phyloP scores from a whole-genome alignment of 30 jellyfish, hydroid and myxozoan species.

The Hydractinia symbiolongicarpus region DNA sequence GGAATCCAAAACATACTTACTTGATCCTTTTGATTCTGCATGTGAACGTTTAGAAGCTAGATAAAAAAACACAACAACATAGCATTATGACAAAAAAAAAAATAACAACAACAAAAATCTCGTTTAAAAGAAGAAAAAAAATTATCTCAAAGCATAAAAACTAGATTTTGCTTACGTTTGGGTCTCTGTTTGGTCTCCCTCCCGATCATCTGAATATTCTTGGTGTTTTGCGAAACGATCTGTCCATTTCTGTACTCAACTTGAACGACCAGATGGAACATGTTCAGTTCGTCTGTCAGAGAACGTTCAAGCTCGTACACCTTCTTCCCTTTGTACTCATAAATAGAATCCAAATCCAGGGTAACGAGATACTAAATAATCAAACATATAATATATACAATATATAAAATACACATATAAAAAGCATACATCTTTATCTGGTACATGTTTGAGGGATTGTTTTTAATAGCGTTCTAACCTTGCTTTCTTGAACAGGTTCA shows the following conservation, averaged over 20 bases:
- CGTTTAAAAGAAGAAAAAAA: not conserved
- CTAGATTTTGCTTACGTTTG: not conserved
- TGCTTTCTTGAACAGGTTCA: conserved; percentile 5
- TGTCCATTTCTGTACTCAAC: not conserved
- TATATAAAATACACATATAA: too few relatives aligned
- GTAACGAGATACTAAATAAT: conserved; percentile 6
- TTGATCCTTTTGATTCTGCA: too few relatives aligned
- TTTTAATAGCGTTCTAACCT: not conserved
- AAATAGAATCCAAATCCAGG: conserved; percentile 15
- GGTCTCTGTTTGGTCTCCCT: not conserved
- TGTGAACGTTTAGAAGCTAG: too few relatives aligned
- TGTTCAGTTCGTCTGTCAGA: conserved; percentile 6
- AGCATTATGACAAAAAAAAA: too few relatives aligned
- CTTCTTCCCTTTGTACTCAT: not conserved
- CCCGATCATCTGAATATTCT: not conserved
- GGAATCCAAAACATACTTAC: too few relatives aligned
- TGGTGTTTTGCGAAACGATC: not conserved
- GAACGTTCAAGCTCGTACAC: conserved; percentile 17
- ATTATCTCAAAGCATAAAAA: not conserved
- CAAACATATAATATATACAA: not conserved
- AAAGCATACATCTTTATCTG: too few relatives aligned
- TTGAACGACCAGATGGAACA: conserved; percentile 10
- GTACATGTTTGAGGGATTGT: too few relatives aligned
- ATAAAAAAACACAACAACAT: too few relatives aligned
- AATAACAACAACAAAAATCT: not conserved